These are phyloP conservation scores for Troides aeacus DNA, from an alignment of 2,888 invertebrate species.

Conservation along the genomic window DNA sequence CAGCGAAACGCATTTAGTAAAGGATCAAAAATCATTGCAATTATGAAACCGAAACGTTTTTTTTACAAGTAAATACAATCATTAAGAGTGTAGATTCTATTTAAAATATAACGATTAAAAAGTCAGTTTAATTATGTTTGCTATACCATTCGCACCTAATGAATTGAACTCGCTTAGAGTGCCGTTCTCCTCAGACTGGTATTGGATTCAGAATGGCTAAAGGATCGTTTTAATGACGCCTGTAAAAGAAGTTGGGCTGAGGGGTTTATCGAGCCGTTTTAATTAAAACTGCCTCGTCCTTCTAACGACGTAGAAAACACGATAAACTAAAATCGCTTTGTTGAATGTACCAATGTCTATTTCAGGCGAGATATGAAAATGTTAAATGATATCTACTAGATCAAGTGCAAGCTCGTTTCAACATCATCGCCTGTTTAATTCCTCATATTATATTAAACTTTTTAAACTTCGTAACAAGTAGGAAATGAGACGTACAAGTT, in stretches of 20 bases:
- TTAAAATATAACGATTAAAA: background rate
- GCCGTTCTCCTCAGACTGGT: slow-evolving; percentile 17
- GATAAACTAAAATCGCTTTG: slow-evolving; percentile 14
- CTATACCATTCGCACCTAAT: slow-evolving; percentile 4
- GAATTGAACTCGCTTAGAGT: slow-evolving; percentile 22
- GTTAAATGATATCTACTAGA: too few relatives aligned
- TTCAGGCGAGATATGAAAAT: background rate
- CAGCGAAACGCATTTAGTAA: too few relatives aligned
- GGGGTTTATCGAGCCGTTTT: slow-evolving; percentile 29
- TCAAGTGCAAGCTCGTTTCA: too few relatives aligned
- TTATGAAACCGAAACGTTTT: too few relatives aligned
- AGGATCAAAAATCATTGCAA: too few relatives aligned
- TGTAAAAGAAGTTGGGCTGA: slow-evolving; percentile 21
- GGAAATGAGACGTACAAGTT: slow-evolving; percentile 7
- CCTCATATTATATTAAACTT: background rate
- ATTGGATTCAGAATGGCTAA: slow-evolving; percentile 24
- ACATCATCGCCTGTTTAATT: background rate
- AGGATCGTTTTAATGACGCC: slow-evolving; percentile 29
- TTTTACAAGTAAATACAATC: too few relatives aligned
- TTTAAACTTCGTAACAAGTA: background rate
- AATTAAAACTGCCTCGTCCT: slow-evolving; percentile 22
- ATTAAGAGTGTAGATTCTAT: too few relatives aligned
- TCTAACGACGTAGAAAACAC: slow-evolving; percentile 12
- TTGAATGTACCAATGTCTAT: slow-evolving; percentile 9
- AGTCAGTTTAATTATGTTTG: background rate